Conservation (phyloP, 2,797 vertebrate species). For the Lepus townsendii region DNA sequence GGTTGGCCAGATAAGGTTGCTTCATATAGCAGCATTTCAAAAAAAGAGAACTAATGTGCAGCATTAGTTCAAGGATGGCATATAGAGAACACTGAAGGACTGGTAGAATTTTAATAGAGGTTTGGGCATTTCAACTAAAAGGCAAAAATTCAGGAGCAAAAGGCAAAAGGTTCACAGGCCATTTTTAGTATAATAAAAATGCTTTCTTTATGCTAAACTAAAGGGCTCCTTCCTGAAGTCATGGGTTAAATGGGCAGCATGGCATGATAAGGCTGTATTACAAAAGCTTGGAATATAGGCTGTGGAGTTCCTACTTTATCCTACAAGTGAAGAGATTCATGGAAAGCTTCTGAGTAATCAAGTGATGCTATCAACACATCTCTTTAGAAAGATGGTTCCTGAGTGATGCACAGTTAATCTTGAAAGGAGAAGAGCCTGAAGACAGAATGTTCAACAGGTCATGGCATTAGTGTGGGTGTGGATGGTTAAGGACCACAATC, state of each 20-base stretch:
- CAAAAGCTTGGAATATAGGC: not conserved
- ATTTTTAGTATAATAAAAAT: constrained; percentile 20
- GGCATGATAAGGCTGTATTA: not conserved
- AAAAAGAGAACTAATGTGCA: not conserved
- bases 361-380: not conserved
- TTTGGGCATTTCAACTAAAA: constrained; percentile 17
- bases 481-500: not conserved
- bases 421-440: not conserved
- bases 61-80: no score
- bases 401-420: not conserved
- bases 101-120: not conserved
- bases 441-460: not conserved
- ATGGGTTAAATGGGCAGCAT: not conserved
- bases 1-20: not conserved
- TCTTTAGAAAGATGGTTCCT: constrained; percentile 16
- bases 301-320: not conserved
- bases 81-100: not conserved
- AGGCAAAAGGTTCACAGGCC: not conserved
- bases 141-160: not conserved
- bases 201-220: not conserved
- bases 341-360: constrained; percentile 5
- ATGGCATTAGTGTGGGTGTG: not conserved
- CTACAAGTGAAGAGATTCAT: not conserved
- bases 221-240: not conserved
- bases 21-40: not conserved